A percentile compares a stretch with the other conserved stretches of the same genome.
Conservation (phyloP, 2,888 invertebrate genomes). For the Drosophila austrosaltans region DNA sequence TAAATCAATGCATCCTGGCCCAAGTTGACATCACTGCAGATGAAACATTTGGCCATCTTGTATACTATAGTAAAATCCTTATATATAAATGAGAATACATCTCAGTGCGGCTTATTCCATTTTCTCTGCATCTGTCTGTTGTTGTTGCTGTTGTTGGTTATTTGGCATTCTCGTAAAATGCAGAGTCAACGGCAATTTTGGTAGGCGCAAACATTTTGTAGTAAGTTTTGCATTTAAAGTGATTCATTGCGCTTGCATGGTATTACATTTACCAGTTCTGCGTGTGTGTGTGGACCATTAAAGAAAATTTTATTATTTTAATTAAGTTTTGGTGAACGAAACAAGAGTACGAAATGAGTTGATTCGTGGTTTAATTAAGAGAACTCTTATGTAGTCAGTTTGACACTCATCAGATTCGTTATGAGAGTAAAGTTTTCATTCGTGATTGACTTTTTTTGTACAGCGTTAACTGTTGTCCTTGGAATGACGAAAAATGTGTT, state of each 20-base stretch:
- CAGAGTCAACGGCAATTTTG: slow-evolving; percentile 22
- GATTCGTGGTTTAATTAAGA: too few species aligned
- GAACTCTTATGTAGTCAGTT: too few species aligned
- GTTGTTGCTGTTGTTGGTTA: slow-evolving; percentile 13
- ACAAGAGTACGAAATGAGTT: background rate
- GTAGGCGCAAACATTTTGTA: slow-evolving; percentile 18
- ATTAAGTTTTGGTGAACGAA: background rate
- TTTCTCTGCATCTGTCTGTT: background rate
- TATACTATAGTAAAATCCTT: background rate
- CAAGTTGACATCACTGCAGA: slow-evolving; percentile 22
- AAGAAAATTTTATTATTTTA: background rate
- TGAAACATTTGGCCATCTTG: slow-evolving; percentile 32
- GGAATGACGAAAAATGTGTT: too few species aligned
- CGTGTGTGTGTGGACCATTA: background rate
- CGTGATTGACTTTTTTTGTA: too few species aligned
- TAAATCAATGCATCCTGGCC: slow-evolving; percentile 49
- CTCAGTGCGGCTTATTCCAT: slow-evolving; percentile 10
- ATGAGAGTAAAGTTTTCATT: too few species aligned
- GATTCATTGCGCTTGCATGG: slow-evolving; percentile 33
- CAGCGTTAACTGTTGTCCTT: too few species aligned
- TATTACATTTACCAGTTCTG: slow-evolving; percentile 12
- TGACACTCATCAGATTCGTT: too few species aligned
- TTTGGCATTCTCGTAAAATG: slow-evolving; percentile 35
- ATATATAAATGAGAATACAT: slow-evolving; percentile 6
- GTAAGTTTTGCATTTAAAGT: slow-evolving; percentile 50